These are phyloP conservation scores for Carabus problematicus DNA, from an alignment of 2,888 invertebrate species.

Conservation along the genomic window DNA sequence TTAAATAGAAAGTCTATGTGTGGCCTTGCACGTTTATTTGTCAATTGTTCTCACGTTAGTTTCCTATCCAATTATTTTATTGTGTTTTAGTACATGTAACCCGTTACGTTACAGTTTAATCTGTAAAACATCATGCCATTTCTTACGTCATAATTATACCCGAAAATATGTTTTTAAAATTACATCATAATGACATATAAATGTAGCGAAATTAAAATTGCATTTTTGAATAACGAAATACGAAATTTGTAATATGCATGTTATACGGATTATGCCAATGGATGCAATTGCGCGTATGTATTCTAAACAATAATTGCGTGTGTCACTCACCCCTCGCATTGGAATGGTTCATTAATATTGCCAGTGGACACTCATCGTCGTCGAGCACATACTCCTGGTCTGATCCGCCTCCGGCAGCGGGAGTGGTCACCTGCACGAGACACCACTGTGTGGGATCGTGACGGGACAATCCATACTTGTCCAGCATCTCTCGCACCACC, in stretches of 20 bases:
- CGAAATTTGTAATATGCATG: too few species aligned
- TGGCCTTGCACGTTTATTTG: too few species aligned
- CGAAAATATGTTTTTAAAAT: slow-evolving; percentile 1
- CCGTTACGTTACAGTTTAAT: too few species aligned
- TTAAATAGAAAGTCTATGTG: too few species aligned
- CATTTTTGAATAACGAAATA: too few species aligned
- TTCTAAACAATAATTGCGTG: slow-evolving; percentile 8
- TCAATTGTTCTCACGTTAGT: too few species aligned
- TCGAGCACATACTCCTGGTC: slow-evolving; percentile 92
- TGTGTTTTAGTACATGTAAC: too few species aligned
- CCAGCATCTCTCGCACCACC: slow-evolving; percentile 94
- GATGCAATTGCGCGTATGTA: too few species aligned
- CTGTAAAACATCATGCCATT: too few species aligned
- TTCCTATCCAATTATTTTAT: too few species aligned
- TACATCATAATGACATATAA: slow-evolving; percentile 5
- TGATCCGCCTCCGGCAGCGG: slow-evolving; percentile 63
- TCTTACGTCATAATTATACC: slow-evolving; percentile 9
- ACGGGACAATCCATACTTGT: slow-evolving; percentile 93
- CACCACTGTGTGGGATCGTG: slow-evolving; percentile 92
- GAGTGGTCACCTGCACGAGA: slow-evolving; percentile 84
- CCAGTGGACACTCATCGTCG: slow-evolving; percentile 96
- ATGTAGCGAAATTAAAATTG: slow-evolving; percentile 18
- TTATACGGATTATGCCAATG: too few species aligned
- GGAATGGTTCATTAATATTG: slow-evolving; percentile 90
- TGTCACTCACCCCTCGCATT: slow-evolving; percentile 79